These are phyloP conservation scores for Drosophila insularis DNA, from an alignment of 1,140 invertebrate species.

Conservation along the genomic window DNA sequence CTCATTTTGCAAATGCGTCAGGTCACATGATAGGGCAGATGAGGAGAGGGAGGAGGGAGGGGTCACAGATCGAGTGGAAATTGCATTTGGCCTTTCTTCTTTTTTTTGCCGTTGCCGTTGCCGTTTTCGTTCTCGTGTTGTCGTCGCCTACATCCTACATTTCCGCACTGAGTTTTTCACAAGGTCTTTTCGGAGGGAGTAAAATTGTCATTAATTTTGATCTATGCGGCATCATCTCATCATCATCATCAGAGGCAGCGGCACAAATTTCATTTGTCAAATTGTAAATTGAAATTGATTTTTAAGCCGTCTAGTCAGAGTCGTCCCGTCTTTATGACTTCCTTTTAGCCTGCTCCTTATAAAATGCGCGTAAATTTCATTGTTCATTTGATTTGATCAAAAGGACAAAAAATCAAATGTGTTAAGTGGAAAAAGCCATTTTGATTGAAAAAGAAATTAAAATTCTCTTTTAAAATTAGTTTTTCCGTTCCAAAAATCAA, in stretches of 20 bases:
- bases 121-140: not conserved
- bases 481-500: too few relatives aligned
- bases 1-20: conserved; percentile 40
- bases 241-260: conserved; percentile 4
- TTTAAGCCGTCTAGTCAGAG: conserved; percentile 23
- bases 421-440: too few relatives aligned
- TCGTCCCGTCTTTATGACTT: not conserved
- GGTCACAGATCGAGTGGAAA: conserved; percentile 17
- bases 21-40: conserved; percentile 14
- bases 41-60: too few relatives aligned
- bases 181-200: conserved; percentile 23
- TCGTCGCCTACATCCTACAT: conserved; percentile 23
- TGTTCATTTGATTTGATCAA: not conserved
- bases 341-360: not conserved
- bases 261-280: conserved; percentile 73
- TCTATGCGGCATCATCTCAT: conserved; percentile 48
- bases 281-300: conserved; percentile 74
- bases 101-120: conserved; percentile 8
- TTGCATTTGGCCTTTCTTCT: conserved; percentile 54
- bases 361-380: not conserved
- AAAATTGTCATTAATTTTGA: conserved; percentile 69
- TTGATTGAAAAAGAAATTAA: too few relatives aligned
- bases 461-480: too few relatives aligned
- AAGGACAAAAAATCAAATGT: not conserved
- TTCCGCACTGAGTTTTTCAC: conserved; percentile 48